These are phyloP conservation scores for Drosophila meridionalis DNA, from an alignment of 2,888 invertebrate species.

Conservation along the genomic window DNA sequence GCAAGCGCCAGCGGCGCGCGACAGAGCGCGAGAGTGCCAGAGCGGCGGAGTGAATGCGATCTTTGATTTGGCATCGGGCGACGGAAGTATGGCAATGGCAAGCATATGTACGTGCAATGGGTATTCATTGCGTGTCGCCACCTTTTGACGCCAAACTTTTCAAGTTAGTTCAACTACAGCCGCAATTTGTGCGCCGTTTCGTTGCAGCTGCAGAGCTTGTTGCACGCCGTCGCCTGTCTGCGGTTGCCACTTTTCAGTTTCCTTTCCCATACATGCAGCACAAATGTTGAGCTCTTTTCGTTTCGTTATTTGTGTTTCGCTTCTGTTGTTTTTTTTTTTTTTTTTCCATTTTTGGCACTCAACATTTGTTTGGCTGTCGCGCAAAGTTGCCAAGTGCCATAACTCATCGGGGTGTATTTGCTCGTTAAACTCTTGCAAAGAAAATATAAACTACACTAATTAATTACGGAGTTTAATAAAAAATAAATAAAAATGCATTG, in stretches of 20 bases:
- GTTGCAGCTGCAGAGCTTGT: slow-evolving; percentile 19
- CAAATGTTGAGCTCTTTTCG: neutral
- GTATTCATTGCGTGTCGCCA: slow-evolving; percentile 22
- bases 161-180: slow-evolving; percentile 5
- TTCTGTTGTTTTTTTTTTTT: neutral
- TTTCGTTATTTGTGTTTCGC: neutral
- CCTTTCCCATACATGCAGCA: neutral
- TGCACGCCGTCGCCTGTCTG: slow-evolving; percentile 5
- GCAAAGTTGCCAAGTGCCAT: slow-evolving; percentile 16
- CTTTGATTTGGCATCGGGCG: slow-evolving; percentile 38
- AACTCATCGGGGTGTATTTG: slow-evolving; percentile 4
- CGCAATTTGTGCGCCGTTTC: slow-evolving; percentile 9
- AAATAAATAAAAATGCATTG: neutral
- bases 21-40: too few relatives aligned
- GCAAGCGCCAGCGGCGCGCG: neutral
- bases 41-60: slow-evolving; percentile 12
- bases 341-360: slow-evolving; percentile 1
- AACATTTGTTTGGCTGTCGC: slow-evolving; percentile 8
- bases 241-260: slow-evolving; percentile 25
- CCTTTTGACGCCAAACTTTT: slow-evolving; percentile 15
- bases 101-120: slow-evolving; percentile 37
- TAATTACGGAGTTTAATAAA: slow-evolving; percentile 5
- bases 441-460: slow-evolving; percentile 18
- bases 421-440: slow-evolving; percentile 4
- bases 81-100: slow-evolving; percentile 13